These are phyloP conservation scores for Paramormyrops kingsleyae DNA, from an alignment of 2,113 vertebrate genomes.

Conservation along the genomic window DNA sequence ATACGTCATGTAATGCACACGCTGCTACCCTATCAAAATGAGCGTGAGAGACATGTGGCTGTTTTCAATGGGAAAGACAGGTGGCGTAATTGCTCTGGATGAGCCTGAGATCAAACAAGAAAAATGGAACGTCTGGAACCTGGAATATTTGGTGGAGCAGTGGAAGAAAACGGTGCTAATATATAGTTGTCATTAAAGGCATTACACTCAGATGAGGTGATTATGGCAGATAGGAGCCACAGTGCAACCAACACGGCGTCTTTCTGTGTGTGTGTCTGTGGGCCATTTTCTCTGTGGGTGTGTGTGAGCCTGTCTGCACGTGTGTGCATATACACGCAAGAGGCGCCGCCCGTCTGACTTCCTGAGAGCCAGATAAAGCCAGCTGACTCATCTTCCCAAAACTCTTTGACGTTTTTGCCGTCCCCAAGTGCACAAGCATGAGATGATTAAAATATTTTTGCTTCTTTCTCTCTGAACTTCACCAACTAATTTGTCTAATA, in stretches of 20 bases:
- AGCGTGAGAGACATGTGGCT: not conserved
- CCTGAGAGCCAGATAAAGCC: not conserved
- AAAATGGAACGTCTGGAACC: not conserved
- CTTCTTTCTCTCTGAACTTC: not conserved
- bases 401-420: not conserved
- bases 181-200: constrained; percentile 1
- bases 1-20: not conserved
- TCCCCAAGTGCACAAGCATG: not conserved
- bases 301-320: not conserved
- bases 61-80: not conserved
- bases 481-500: not conserved
- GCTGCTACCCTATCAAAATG: not conserved
- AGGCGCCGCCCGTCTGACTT: not conserved
- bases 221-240: not conserved
- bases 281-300: not conserved
- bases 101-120: not conserved
- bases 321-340: not conserved
- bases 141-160: not conserved
- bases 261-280: not conserved
- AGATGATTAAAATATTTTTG: not conserved
- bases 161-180: not conserved
- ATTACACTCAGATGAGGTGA: not conserved
- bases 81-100: not conserved
- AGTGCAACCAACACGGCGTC: not conserved
- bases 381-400: not conserved